Evolutionary conservation across 2,888 invertebrate species (phyloP).

Genomic region (Morpho deidamia): DNA sequence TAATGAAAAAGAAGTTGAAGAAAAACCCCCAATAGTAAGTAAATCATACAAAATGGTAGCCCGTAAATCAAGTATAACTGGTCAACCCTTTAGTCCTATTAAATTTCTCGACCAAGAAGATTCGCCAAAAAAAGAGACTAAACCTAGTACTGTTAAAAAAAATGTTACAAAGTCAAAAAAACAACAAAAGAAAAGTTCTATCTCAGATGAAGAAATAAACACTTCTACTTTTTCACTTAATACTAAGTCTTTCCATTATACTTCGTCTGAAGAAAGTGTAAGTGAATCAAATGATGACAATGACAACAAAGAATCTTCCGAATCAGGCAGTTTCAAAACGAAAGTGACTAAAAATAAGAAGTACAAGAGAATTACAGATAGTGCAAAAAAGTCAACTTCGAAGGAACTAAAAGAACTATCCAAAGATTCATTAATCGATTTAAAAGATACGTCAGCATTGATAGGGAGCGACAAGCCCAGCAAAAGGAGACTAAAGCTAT

Average conservation of each 20-base stretch:
- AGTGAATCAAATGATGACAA: slow-evolving; percentile 67
- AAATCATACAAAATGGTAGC: slow-evolving; percentile 76
- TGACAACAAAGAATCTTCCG: slow-evolving; percentile 65
- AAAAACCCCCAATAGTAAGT: slow-evolving; percentile 64
- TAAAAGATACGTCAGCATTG: slow-evolving; percentile 56
- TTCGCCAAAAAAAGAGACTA: slow-evolving; percentile 37
- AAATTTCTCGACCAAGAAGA: slow-evolving; percentile 59
- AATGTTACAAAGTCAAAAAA: slow-evolving; percentile 45
- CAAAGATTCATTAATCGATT: slow-evolving; percentile 63
- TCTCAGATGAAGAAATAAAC: slow-evolving; percentile 65
- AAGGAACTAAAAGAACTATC: slow-evolving; percentile 69
- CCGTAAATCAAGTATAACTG: slow-evolving; percentile 69
- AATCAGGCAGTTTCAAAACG: slow-evolving; percentile 51
- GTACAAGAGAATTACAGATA: slow-evolving; percentile 61
- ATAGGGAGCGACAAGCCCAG: slow-evolving; percentile 62
- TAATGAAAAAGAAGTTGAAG: slow-evolving; percentile 42
- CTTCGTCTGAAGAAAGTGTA: slow-evolving; percentile 67
- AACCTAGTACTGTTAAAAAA: slow-evolving; percentile 39
- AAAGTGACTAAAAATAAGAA: slow-evolving; percentile 63
- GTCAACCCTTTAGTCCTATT: slow-evolving; percentile 70
- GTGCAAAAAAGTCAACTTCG: slow-evolving; percentile 53
- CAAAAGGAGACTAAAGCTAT: slow-evolving; percentile 77
- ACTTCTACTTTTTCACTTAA: slow-evolving; percentile 64
- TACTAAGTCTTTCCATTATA: slow-evolving; percentile 51
- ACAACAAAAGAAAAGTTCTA: slow-evolving; percentile 42